Evolutionary conservation across 1,140 invertebrate genomes (phyloP), one percentile per base, ranked within the genome.

Genomic region (Anagrus nilaparvatae): DNA sequence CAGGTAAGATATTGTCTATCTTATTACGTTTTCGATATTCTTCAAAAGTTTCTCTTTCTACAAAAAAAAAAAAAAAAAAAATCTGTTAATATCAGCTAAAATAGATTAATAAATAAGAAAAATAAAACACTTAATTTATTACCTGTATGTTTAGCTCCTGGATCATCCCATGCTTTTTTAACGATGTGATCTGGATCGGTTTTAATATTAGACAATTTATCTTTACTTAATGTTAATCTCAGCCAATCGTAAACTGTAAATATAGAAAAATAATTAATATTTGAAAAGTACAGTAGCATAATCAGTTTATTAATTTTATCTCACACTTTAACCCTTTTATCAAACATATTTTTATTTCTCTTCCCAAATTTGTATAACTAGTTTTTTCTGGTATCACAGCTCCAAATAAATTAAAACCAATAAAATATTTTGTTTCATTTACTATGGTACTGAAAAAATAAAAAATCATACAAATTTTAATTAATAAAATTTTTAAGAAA

Each of bases 331-430:
- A 50, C 16, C 47, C 51, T 41, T 68, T 68, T 10, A 41, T 25
- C 10, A 69, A 42, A n/a, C 43, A 47, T 18, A 69, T 36, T 51
- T 51, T 61, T 5, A 69, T 51, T 47, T 67, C 64, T 44, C 64
- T 58, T 13, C 50, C 57, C 1, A 53, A 10, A 37, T 61, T 65
- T 16, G 20, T 8, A 25, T 64, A 56, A 4, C 9, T 30, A 0
- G 58, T 62, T 48, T 59, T 49, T 33, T 62, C 58, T 5, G 62
- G 53, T 31, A 57, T 32, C 7, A 67, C 49, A n/a, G 53, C 24
- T 17, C 65, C 65, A 54, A 58, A 68, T 12, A 67, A 43, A 33
- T 61, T 44, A 8, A 66, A 43, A 18, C 46, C 48, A 6, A 61
- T 7, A 27, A 50, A 58, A 44, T 68, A 66, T 20, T 44, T 29